Conservation (phyloP, 2,888 invertebrate genomes). For the Temnothorax rugatulus region DNA sequence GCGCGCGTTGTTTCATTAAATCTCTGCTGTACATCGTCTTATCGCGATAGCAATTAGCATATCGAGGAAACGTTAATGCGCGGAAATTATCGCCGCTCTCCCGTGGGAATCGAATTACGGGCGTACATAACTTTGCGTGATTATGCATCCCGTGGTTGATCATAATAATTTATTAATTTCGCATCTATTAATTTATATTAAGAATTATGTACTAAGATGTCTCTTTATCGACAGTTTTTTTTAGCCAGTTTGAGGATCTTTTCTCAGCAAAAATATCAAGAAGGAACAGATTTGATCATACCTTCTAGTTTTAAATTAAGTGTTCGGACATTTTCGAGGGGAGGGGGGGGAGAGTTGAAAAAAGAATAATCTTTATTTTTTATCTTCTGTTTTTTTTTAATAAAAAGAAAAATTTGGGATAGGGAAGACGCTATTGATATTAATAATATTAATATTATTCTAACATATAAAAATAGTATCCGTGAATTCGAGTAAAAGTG, state of each 20-base stretch:
- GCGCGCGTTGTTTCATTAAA: conserved; percentile 29
- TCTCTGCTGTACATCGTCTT: neutral
- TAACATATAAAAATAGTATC: neutral
- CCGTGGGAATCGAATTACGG: conserved; percentile 2
- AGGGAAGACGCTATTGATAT: neutral
- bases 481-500: neutral
- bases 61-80: conserved; percentile 11
- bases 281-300: neutral
- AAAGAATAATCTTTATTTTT: neutral
- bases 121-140: neutral
- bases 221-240: neutral
- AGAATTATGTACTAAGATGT: neutral
- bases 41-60: conserved; percentile 40
- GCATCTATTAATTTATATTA: neutral
- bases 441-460: neutral
- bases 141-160: neutral
- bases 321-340: neutral
- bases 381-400: neutral
- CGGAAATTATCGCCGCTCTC: conserved; percentile 15
- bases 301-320: neutral
- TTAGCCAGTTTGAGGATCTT: neutral
- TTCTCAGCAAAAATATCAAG: neutral
- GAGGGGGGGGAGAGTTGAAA: no score
- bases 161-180: conserved; percentile 12
- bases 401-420: neutral